A percentile compares a stretch with the other conserved stretches of the same genome.
Conservation (phyloP, 2,113 vertebrate genomes). For the Leptobrachium ailaonicum region DNA sequence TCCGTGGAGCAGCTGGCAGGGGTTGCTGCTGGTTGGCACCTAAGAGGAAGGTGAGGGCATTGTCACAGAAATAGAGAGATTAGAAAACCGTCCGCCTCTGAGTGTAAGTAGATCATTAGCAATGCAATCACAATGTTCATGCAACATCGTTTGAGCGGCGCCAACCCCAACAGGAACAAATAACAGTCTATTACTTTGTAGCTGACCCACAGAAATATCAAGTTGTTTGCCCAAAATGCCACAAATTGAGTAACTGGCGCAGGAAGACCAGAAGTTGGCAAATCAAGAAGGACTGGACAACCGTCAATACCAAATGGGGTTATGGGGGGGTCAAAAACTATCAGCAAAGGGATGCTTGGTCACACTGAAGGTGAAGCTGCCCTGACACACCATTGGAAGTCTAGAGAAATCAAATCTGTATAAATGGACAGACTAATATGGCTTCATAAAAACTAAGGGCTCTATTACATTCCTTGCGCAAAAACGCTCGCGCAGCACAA, state of each 20-base stretch:
- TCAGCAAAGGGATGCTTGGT: too few relatives aligned
- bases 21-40: slow-evolving; percentile 68
- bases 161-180: background rate
- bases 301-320: too few relatives aligned
- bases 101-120: background rate
- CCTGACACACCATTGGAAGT: too few relatives aligned
- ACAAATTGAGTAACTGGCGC: background rate
- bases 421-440: too few relatives aligned
- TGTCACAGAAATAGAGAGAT: slow-evolving; percentile 35
- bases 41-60: slow-evolving; percentile 64
- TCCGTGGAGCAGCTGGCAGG: slow-evolving; percentile 61
- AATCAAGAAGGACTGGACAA: too few relatives aligned
- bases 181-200: background rate
- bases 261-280: too few relatives aligned
- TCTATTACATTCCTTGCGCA: too few relatives aligned
- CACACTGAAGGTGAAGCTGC: too few relatives aligned
- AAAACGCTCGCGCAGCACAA: too few relatives aligned
- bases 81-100: background rate
- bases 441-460: too few relatives aligned
- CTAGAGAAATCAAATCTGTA: too few relatives aligned
- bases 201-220: background rate
- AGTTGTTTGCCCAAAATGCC: background rate
- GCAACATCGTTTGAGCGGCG: background rate
- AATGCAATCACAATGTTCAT: slow-evolving; percentile 26
- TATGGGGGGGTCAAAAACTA: too few relatives aligned